A percentile compares a stretch with the other conserved stretches of the same genome.
Conservation (phyloP, 2,888 invertebrate genomes). For the Steinernema hermaphroditum region DNA sequence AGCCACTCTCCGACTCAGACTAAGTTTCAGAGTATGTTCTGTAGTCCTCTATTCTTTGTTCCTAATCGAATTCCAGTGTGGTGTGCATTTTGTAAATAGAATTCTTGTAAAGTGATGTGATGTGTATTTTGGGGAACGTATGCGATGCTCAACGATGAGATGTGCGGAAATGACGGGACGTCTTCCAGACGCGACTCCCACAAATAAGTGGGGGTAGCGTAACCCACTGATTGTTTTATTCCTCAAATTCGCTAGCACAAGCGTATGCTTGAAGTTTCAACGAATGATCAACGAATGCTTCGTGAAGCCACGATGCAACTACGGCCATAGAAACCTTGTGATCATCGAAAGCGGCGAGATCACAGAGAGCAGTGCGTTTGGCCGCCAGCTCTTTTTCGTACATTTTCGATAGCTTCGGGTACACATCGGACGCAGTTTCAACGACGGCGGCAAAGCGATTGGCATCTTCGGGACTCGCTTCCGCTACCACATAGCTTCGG, state of each 20-base stretch:
- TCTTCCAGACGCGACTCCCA: no score
- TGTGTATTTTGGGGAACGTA: no score
- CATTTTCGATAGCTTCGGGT: neutral
- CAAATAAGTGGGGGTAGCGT: no score
- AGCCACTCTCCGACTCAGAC: constrained; percentile 18
- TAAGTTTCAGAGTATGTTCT: no score
- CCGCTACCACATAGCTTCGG: neutral
- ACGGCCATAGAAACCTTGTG: neutral
- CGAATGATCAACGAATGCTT: neutral
- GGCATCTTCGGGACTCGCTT: neutral
- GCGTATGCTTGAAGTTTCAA: neutral
- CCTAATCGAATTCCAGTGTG: no score
- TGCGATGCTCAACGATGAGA: no score
- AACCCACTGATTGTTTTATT: neutral
- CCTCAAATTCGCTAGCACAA: neutral
- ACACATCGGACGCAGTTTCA: neutral
- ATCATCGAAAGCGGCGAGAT: neutral
- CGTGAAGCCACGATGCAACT: neutral
- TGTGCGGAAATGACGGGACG: no score
- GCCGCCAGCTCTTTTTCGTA: neutral
- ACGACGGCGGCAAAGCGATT: neutral
- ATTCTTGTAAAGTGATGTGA: no score
- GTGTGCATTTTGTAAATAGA: no score
- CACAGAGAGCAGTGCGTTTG: neutral
- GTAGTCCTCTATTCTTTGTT: no score